Evolutionary conservation across 2,113 vertebrate species (phyloP), one percentile per base, ranked within the genome.

Genomic region (Machaerirhynchus nigripectus): DNA sequence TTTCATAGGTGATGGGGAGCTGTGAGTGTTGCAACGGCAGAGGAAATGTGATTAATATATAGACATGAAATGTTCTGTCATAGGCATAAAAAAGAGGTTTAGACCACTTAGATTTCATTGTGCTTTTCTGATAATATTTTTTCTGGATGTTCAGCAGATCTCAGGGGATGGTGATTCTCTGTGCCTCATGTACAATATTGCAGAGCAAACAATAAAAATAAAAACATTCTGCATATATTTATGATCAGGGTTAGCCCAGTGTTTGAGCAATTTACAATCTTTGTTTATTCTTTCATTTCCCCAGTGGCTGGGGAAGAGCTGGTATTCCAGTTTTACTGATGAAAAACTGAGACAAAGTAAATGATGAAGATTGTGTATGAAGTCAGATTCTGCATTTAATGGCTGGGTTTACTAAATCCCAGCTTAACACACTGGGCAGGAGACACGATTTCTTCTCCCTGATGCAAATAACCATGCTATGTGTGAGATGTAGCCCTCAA

Each of bases 151-250:
- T 93, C 64, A 75, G 49, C 57, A 69, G 4, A 64, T 92, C 93
- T 95, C 90, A 50, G 33, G 91, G 65, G 88, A 76, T 57, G 31
- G 30, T 35, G 69, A 33, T 87, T 95, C 86, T 90, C 68, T 75
- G 22, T 90, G 76, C 83, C 61, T 82, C 63, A 21, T 52, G 61
- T 50, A 68, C 56, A 68, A 50, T 81, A 89, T 63, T 84, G 52
- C 61, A 85, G 93, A 89, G 65, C 64, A 96, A 94, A 91, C 76
- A 92, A 92, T 93, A 78, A 86, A 90, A 96, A 90, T 67, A 94
- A 96, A 95, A 96, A 92, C 94, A 93, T 73, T 79, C 88, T 95
- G 95, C 95, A 93, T 96, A 53, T 95, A 84, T 95, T 95, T 93
- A 94, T 94, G 92, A 64, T 88, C 49, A 75, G 55, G 88, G 78